Base-by-base conservation (phyloP, 2,113 vertebrate species). In the Anoura caudifer region DNA sequence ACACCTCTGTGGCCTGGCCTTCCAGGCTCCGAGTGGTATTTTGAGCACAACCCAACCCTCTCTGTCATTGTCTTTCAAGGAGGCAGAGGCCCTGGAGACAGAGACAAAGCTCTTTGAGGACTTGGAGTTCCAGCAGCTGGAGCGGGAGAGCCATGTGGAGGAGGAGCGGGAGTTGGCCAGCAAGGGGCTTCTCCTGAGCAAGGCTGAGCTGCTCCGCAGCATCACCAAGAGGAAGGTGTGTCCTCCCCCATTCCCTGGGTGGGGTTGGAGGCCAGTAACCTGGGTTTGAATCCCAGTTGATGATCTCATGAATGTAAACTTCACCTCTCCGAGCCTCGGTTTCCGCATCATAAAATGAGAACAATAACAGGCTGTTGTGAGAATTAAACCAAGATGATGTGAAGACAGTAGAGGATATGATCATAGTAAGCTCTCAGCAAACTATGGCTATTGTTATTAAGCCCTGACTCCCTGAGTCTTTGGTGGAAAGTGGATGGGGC, bases 101-200 rank as follows among this genome's bases (percentile, higher is more conserved):
- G 99, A 99, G 96, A 98, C 98, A 31, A 99, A 99, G 96, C 99
- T 99, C 89, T 99, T 99, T 54, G 99, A 99, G 96, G 99, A 99
- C 98, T 97, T 99, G 98, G 99, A 99, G 97, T 99, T 99, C 97
- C 99, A 99, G 98, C 99, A 99, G 98, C 98, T 99, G 98, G 99
- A 99, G 98, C 99, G 98, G 65, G 99, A 99, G 96, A 99, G 99
- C 98, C 99, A 98, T 84, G 97, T 99, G 2, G 99, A 99, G 98
- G 99, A 99, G 97, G 99, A 99, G 87, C 97, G 98, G 0, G 99
- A 99, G 98, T 98, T 97, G 0, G 98, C 98, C 2, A 98, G 98
- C 85, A 99, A 99, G 98, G 99, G 99, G 98, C 99, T 99, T 47
- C 98, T 99, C 15, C 99, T 99, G 97, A 99, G 99, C 97, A 97